A percentile compares a stretch with the other conserved stretches of the same genome.
phyloP scores from a whole-genome alignment of 2,888 invertebrate species.

The Girardia tigrina region DNA sequence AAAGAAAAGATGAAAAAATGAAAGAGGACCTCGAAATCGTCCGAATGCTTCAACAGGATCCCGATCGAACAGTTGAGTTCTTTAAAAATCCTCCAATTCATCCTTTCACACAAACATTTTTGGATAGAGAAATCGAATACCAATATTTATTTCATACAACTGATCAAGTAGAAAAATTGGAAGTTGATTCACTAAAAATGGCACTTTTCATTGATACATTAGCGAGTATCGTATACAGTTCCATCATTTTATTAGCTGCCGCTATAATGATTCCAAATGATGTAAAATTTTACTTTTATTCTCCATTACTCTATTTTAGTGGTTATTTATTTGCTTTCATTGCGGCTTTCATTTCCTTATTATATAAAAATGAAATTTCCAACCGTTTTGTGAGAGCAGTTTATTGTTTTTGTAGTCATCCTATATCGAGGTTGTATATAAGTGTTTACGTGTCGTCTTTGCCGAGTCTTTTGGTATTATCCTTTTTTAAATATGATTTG shows the following conservation, averaged over 20 bases:
- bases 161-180: neutral
- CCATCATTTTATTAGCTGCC: neutral
- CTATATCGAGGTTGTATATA: neutral
- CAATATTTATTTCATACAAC: neutral
- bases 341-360: neutral
- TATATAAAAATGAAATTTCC: neutral
- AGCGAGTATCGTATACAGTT: neutral
- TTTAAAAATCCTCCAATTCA: conserved; percentile 21
- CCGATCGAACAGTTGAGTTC: conserved; percentile 9
- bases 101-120: neutral
- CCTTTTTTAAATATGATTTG: neutral
- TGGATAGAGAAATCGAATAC: conserved; percentile 25
- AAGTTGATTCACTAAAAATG: conserved; percentile 14
- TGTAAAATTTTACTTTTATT: neutral
- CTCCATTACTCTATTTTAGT: neutral
- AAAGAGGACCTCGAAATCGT: conserved; percentile 21
- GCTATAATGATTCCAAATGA: neutral
- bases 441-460: neutral
- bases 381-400: neutral
- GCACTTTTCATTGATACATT: conserved; percentile 2
- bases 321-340: neutral
- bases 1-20: neutral
- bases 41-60: conserved; percentile 21
- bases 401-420: conserved; percentile 4
- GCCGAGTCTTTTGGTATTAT: neutral